These are phyloP conservation scores for Stenichneumon culpator DNA, from an alignment of 2,888 invertebrate species.

Conservation along the genomic window DNA sequence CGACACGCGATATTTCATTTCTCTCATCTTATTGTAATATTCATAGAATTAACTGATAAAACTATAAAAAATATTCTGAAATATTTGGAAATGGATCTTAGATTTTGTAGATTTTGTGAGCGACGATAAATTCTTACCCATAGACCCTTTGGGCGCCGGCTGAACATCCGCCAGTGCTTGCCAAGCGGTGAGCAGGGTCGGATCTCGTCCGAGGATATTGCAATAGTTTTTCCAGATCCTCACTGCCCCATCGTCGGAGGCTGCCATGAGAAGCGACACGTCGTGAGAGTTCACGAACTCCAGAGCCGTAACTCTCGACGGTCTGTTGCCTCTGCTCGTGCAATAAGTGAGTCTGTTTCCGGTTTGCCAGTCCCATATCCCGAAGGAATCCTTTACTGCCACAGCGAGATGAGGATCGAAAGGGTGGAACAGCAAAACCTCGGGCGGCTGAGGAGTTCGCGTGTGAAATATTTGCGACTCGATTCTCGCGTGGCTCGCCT, in stretches of 20 bases:
- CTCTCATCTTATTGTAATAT: no score
- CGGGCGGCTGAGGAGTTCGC: conserved; percentile 92
- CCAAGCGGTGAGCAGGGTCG: conserved; percentile 91
- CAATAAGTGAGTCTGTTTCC: conserved; percentile 90
- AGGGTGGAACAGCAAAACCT: conserved; percentile 94
- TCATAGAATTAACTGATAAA: neutral
- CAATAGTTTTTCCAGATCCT: conserved; percentile 88
- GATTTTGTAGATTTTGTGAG: no score
- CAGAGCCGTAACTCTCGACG: conserved; percentile 92
- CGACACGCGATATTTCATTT: no score
- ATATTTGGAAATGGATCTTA: no score
- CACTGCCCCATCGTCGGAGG: conserved; percentile 92
- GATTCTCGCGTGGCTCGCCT: conserved; percentile 88
- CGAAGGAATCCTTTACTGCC: conserved; percentile 94
- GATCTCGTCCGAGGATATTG: conserved; percentile 82
- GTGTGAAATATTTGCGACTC: conserved; percentile 95
- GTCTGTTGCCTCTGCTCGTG: conserved; percentile 86
- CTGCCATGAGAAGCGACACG: conserved; percentile 91
- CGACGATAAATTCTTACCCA: conserved; percentile 73
- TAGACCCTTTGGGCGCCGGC: conserved; percentile 84
- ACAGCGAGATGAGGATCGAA: conserved; percentile 96
- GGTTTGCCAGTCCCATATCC: conserved; percentile 94
- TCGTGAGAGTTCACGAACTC: conserved; percentile 96
- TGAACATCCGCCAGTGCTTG: conserved; percentile 91
- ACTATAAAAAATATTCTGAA: neutral